Evolutionary conservation across 2,888 invertebrate genomes (phyloP).

Genomic region (Rhodophaea formosa): DNA sequence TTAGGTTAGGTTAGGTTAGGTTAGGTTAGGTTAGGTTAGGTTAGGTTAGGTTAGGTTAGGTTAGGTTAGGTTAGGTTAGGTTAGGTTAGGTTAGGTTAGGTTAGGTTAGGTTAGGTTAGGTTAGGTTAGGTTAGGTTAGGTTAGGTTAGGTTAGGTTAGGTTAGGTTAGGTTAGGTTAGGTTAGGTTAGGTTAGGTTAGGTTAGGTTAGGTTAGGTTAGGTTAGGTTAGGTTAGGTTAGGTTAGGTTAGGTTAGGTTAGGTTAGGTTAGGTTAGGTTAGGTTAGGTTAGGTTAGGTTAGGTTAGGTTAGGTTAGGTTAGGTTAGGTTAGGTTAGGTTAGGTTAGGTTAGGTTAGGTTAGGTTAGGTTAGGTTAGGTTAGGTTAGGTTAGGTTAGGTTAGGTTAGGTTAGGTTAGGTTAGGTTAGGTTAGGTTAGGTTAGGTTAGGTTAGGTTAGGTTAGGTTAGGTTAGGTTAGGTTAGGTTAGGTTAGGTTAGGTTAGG

Average conservation of each 20-base stretch:
- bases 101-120: too few relatives aligned
- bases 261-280: conserved; percentile 20
- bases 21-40: too few relatives aligned
- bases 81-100: too few relatives aligned
- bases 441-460: conserved; percentile 7
- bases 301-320: conserved; percentile 20
- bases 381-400: conserved; percentile 7
- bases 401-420: conserved; percentile 2
- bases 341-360: conserved; percentile 20
- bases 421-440: conserved; percentile 3
- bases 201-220: conserved; percentile 18
- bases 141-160: too few relatives aligned
- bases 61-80: too few relatives aligned
- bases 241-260: too few relatives aligned
- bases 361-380: conserved; percentile 9
- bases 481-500: conserved; percentile 7
- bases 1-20: too few relatives aligned
- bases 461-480: conserved; percentile 7
- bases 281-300: conserved; percentile 20
- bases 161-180: too few relatives aligned
- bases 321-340: conserved; percentile 20
- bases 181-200: conserved; percentile 13
- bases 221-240: too few relatives aligned
- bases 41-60: too few relatives aligned
- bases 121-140: too few relatives aligned